Percentiles rank a stretch among this genome's conserved stretches.
Conservation (phyloP, 1,140 invertebrate species). For the Cydia splendana region DNA sequence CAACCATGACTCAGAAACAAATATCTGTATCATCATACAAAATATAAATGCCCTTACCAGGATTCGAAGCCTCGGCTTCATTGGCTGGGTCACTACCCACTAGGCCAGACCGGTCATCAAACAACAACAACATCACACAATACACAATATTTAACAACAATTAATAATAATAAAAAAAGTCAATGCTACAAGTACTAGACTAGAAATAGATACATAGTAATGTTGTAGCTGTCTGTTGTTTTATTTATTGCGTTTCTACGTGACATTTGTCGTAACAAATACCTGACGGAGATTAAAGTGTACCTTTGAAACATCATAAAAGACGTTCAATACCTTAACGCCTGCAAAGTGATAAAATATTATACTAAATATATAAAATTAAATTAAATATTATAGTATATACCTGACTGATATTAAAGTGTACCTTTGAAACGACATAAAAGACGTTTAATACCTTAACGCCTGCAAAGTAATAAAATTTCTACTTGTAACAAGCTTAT, state of each 20-base stretch:
- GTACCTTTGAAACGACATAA: background rate
- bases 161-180: background rate
- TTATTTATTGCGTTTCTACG: background rate
- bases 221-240: background rate
- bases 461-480: background rate
- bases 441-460: background rate
- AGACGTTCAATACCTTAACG: background rate
- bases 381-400: too few relatives aligned
- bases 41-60: too few relatives aligned
- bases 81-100: too few relatives aligned
- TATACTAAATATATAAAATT: too few relatives aligned
- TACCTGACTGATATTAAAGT: background rate
- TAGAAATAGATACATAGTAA: background rate
- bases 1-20: too few relatives aligned
- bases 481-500: background rate
- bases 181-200: background rate
- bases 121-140: too few relatives aligned
- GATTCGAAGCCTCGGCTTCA: too few relatives aligned
- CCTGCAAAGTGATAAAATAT: conserved; percentile 1
- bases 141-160: background rate
- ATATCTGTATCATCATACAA: too few relatives aligned
- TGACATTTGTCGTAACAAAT: background rate
- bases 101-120: too few relatives aligned
- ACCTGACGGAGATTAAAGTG: background rate
- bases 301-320: conserved; percentile 1